A percentile compares a stretch with the other conserved stretches of the same genome.
Conservation (phyloP, 2,113 vertebrate genomes). For the Chloroceryle aenea region DNA sequence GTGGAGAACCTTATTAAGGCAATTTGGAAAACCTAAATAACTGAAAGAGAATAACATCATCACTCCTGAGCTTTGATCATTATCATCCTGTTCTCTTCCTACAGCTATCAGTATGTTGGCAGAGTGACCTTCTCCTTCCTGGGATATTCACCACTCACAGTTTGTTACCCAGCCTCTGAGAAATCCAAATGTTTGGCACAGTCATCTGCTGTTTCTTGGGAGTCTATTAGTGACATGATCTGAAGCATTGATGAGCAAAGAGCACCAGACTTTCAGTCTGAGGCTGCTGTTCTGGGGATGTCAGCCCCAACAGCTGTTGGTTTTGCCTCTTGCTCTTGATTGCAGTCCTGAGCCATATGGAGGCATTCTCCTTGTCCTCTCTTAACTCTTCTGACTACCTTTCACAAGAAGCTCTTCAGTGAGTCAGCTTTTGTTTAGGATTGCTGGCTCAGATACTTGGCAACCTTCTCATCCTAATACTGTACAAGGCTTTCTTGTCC, state of each 20-base stretch:
- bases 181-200: background rate
- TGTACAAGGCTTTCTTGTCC: background rate
- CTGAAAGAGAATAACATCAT: background rate
- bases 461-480: background rate
- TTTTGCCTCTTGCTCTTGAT: background rate
- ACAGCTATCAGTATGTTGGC: conserved; percentile 14
- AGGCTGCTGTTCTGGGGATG: background rate
- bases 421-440: background rate
- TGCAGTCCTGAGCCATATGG: background rate
- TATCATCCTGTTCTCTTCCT: background rate
- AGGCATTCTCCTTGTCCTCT: background rate
- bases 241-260: background rate
- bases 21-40: background rate
- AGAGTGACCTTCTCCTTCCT: background rate
- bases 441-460: background rate
- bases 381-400: background rate
- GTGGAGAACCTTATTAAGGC: background rate
- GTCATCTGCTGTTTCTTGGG: background rate
- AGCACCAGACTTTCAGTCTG: background rate
- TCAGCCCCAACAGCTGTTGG: background rate
- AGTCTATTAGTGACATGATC: background rate
- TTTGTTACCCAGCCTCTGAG: background rate
- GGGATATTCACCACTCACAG: background rate
- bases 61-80: background rate
- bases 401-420: background rate